phyloP scores from a whole-genome alignment of 2,113 vertebrate genomes.

The Melanotaenia duboulayi region DNA sequence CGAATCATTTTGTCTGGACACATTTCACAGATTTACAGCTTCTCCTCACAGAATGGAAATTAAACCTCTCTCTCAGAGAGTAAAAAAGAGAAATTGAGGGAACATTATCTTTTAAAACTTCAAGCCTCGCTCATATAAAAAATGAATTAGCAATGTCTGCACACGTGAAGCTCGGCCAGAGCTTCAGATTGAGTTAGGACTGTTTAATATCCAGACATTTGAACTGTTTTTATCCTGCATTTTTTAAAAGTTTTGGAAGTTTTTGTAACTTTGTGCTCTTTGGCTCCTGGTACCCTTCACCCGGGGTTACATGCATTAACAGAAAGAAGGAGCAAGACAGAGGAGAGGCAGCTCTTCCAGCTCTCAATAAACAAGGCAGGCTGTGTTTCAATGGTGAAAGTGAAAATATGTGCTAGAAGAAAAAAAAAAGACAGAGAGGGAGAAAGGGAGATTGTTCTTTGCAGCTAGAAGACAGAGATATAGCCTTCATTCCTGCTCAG shows the following conservation, averaged over 20 bases:
- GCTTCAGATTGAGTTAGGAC: background rate
- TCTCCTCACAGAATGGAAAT: conserved; percentile 28
- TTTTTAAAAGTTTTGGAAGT: background rate
- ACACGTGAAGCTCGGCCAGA: conserved; percentile 13
- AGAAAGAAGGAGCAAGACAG: conserved; percentile 18
- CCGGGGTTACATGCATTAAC: conserved; percentile 19
- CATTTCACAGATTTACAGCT: conserved; percentile 33
- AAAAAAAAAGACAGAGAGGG: conserved; percentile 11
- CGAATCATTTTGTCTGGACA: conserved; percentile 34
- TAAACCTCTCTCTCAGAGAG: conserved; percentile 11
- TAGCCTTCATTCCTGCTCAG: conserved; percentile 66
- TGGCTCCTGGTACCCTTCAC: conserved; percentile 29
- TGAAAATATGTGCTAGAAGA: conserved; percentile 7
- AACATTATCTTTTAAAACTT: conserved; percentile 19
- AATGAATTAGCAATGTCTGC: conserved; percentile 32
- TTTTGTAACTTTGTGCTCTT: conserved; percentile 32
- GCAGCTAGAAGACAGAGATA: conserved; percentile 62
- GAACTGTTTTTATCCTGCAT: background rate
- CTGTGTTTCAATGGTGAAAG: conserved; percentile 33
- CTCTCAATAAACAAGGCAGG: conserved; percentile 55
- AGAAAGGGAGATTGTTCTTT: conserved; percentile 43
- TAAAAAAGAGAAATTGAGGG: background rate
- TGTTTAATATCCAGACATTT: conserved; percentile 5
- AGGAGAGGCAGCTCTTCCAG: conserved; percentile 26
- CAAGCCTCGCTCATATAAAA: conserved; percentile 26